Evolutionary conservation across 2,888 invertebrate genomes (phyloP), one percentile per base, ranked within the genome.

Genomic region (Drosophila mayaguana): DNA sequence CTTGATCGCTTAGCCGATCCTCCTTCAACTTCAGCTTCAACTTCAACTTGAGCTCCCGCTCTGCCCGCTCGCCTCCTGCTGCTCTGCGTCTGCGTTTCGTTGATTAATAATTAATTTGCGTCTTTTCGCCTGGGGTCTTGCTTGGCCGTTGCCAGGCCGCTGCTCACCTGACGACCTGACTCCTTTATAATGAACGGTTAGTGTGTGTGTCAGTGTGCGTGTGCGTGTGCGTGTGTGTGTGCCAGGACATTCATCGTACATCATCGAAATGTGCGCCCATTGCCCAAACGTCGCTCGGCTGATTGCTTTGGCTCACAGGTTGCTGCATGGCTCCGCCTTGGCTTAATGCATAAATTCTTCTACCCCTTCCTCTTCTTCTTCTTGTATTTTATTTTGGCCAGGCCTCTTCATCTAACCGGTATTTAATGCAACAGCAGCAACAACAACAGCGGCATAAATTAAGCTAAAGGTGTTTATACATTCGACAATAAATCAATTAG

Each of bases 31-130:
- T 9, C 57, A 53, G 6, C 64, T 28, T 11, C 36, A 38, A 18
- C 18, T 55, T 16, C 8, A 11, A n/a, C n/a, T 46, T 40, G 43
- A 2, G n/a, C 48, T 18, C 12, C 56, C 46, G 7, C 20, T 42
- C 25, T 9, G 0, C 9, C 32, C 9, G 32, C 32, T 5, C 12
- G 1, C 5, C 36, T 14, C 14, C 36, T 36, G 12, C 14, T 5
- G 34, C 9, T 34, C 59, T 38, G 43, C 61, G 36, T 54, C 40
- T 59, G 81, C 85, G 79, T 84, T 91, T 89, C 84, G 90, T 90
- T 92, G 91, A 92, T 92, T 92, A 92, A 92, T 92, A 92, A 92
- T 92, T 92, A 92, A 92, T 92, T 92, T 91, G 91, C 83, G 90
- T 87, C 85, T 78, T 81, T 56, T 77, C 76, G 88, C 84, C 87